phyloP scores from a whole-genome alignment of 2,888 invertebrate species.

The Macrosoma leucophasiata region DNA sequence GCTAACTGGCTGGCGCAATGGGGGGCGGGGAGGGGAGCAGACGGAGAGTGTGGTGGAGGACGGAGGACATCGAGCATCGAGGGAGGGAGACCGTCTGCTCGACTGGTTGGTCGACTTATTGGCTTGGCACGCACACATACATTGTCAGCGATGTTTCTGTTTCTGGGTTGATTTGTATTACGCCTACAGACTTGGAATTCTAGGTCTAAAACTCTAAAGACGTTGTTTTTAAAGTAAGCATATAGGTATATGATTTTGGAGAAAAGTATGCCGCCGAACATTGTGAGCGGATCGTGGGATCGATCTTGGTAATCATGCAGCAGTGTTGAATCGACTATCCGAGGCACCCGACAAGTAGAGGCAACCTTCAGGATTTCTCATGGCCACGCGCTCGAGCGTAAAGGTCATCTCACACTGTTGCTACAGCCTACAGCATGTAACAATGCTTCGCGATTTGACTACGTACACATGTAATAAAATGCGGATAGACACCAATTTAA shows the following conservation, averaged over 20 bases:
- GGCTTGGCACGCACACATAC: constrained; percentile 58
- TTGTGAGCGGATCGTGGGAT: constrained; percentile 12
- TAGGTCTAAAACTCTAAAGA: constrained; percentile 16
- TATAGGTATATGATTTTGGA: too few relatives aligned
- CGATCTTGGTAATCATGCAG: constrained; percentile 10
- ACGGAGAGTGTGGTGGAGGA: constrained; percentile 52
- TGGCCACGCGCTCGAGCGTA: constrained; percentile 60
- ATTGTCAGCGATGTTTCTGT: constrained; percentile 41
- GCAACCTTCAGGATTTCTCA: constrained; percentile 64
- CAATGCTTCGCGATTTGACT: constrained; percentile 39
- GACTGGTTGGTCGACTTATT: constrained; percentile 74
- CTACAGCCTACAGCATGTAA: constrained; percentile 47
- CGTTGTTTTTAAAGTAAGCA: too few relatives aligned
- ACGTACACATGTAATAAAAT: too few relatives aligned
- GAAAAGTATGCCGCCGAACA: too few relatives aligned
- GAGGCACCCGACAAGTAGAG: constrained; percentile 40
- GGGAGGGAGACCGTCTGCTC: constrained; percentile 69
- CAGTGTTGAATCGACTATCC: constrained; percentile 24
- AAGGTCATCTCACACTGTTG: constrained; percentile 53
- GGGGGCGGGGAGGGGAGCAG: constrained; percentile 47
- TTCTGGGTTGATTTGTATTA: constrained; percentile 55
- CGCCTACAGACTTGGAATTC: constrained; percentile 33
- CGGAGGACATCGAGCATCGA: constrained; percentile 50
- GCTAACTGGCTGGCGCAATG: constrained; percentile 61
- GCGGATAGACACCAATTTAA: too few relatives aligned